phyloP scores from a whole-genome alignment of 2,888 invertebrate genomes.

The Spodoptera picta region DNA sequence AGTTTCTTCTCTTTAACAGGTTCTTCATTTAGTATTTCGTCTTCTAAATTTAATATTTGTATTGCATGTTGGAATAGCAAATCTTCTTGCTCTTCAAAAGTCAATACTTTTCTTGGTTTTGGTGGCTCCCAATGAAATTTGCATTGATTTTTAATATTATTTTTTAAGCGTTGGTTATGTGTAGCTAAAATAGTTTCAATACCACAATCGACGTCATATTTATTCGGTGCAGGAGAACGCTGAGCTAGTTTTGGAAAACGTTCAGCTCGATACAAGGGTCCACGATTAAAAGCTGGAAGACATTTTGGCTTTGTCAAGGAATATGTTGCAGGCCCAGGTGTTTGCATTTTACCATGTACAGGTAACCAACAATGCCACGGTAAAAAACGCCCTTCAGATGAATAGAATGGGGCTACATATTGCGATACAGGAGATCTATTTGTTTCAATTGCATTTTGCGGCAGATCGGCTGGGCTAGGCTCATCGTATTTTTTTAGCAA shows the following conservation, averaged over 20 bases:
- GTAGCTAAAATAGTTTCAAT: constrained; percentile 75
- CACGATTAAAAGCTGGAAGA: constrained; percentile 69
- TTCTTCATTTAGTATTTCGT: constrained; percentile 17
- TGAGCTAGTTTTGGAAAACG: constrained; percentile 63
- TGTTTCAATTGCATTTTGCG: constrained; percentile 41
- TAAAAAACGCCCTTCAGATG: constrained; percentile 75
- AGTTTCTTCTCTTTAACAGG: neutral
- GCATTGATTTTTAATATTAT: constrained; percentile 67
- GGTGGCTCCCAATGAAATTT: constrained; percentile 65
- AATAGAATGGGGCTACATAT: constrained; percentile 70
- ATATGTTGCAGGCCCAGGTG: constrained; percentile 77
- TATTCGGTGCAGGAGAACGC: constrained; percentile 73
- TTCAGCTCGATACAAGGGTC: constrained; percentile 68
- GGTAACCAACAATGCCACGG: constrained; percentile 78
- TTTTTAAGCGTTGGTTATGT: constrained; percentile 70
- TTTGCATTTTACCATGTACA: constrained; percentile 62
- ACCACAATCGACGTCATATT: constrained; percentile 68
- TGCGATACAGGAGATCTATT: constrained; percentile 61
- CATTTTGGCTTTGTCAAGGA: constrained; percentile 66
- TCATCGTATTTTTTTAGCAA: constrained; percentile 63
- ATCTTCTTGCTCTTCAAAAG: constrained; percentile 64
- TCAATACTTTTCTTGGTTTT: constrained; percentile 55
- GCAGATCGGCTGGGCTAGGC: constrained; percentile 71
- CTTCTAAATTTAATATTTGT: constrained; percentile 63
- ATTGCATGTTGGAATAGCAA: constrained; percentile 69